Evolutionary conservation across 2,113 vertebrate species (phyloP), one percentile per base, ranked within the genome.

Genomic region (Ophiodon elongatus): DNA sequence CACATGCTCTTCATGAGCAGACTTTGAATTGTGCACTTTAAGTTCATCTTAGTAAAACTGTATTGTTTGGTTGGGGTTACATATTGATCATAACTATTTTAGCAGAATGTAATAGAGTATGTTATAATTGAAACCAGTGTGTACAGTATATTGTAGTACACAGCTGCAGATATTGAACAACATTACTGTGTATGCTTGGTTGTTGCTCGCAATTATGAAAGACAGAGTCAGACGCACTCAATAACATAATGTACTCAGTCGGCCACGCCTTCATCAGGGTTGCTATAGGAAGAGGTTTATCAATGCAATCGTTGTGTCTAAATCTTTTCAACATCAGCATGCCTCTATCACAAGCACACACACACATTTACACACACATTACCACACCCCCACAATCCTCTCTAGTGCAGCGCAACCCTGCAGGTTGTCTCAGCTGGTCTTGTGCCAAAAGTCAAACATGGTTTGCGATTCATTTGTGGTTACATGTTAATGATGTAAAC

Each of bases 311-410:
- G 0, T 21, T 1, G 27, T 31, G 14, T 43, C 10, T 41, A 3
- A 68, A 9, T 72, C 4, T 82, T 75, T 63, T 52, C 68, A 76
- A 63, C 78, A 77, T 3, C 14, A 50, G 27, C 31, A 45, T 35
- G 76, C 43, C 15, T 6, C 27, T 68, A 47, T 60, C 21, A 47
- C 60, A 84, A 41, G 63, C 63, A 15, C 37, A 0, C 27, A 23
- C 13, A 45, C 23, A 43, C 23, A 23, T 14, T 2, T 29, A 1
- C 2, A 47, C 65, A 39, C 35, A 68, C 54, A 50, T 8, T 64
- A 9, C 23, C 14, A 73, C 29, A 25, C 23, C 23, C 31, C 15
- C 29, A 45, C 14, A 33, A 83, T 50, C 23, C 35, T 17, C 8
- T 19, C 9, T 11, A 11, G 9, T 29, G 31, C 47, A 19, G 47